These are phyloP conservation scores for Saturnia japonica DNA, from an alignment of 2,888 invertebrate genomes.

Conservation along the genomic window DNA sequence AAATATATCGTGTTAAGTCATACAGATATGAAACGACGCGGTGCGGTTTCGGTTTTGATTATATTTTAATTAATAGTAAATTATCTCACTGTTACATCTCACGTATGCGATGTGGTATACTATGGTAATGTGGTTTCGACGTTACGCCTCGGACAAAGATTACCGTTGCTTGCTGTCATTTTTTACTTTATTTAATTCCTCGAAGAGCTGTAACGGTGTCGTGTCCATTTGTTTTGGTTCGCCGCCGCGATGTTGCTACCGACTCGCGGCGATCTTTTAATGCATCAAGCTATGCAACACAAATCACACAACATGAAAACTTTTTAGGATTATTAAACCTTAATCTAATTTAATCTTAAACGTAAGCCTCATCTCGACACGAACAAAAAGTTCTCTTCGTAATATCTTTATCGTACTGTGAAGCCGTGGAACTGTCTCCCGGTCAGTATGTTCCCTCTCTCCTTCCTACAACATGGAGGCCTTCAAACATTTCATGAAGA, in stretches of 20 bases:
- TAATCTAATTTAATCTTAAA: too few species aligned
- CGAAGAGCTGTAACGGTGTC: constrained; percentile 78
- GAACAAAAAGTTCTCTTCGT: too few species aligned
- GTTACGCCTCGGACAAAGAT: constrained; percentile 67
- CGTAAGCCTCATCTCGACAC: too few species aligned
- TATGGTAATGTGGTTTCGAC: constrained; percentile 58
- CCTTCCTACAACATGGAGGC: too few species aligned
- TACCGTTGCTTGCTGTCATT: constrained; percentile 72
- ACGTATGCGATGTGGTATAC: constrained; percentile 46
- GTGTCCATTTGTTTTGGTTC: constrained; percentile 76
- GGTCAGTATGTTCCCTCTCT: too few species aligned
- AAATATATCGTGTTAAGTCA: constrained; percentile 25
- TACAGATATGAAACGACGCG: constrained; percentile 31
- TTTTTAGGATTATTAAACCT: too few species aligned
- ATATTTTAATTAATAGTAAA: constrained; percentile 59
- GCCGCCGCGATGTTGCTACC: constrained; percentile 38
- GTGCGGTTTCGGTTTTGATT: constrained; percentile 39
- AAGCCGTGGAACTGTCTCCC: too few species aligned
- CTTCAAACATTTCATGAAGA: too few species aligned
- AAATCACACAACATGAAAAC: too few species aligned
- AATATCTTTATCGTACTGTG: too few species aligned
- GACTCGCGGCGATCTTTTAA: constrained; percentile 22
- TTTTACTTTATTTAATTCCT: constrained; percentile 73
- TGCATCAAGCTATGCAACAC: constrained; percentile 18
- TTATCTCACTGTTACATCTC: constrained; percentile 48